Evolutionary conservation across 2,888 invertebrate genomes (phyloP).

Genomic region (Anthrax anthrax): DNA sequence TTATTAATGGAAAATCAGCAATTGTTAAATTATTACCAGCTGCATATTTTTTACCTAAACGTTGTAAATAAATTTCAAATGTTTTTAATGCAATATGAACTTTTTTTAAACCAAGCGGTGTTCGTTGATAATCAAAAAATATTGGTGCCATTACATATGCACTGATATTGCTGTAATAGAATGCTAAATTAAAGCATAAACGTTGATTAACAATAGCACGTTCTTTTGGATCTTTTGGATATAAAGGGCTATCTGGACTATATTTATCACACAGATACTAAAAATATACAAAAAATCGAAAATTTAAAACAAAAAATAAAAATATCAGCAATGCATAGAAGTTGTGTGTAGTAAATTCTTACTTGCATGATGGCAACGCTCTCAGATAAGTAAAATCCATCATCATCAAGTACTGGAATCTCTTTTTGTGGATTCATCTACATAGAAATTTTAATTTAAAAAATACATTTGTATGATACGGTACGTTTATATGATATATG

Average conservation of each 20-base stretch:
- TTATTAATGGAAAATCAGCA: conserved; percentile 57
- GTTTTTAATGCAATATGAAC: conserved; percentile 48
- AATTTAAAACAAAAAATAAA: too few relatives aligned
- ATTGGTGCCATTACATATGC: conserved; percentile 49
- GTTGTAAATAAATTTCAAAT: conserved; percentile 51
- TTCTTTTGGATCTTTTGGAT: conserved; percentile 53
- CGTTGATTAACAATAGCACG: conserved; percentile 67
- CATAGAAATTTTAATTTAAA: conserved; percentile 15
- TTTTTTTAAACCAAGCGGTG: conserved; percentile 51
- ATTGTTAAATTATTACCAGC: conserved; percentile 57
- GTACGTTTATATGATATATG: too few relatives aligned
- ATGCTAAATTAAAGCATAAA: conserved; percentile 60
- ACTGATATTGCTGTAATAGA: conserved; percentile 53
- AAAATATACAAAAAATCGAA: too few relatives aligned
- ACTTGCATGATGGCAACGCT: conserved; percentile 45
- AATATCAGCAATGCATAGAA: too few relatives aligned
- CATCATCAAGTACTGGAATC: conserved; percentile 63
- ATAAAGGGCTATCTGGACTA: conserved; percentile 46
- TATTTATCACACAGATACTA: conserved; percentile 69
- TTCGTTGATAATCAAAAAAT: conserved; percentile 59
- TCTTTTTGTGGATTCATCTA: conserved; percentile 68
- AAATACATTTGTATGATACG: too few relatives aligned
- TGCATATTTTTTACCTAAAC: conserved; percentile 45
- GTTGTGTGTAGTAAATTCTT: neutral
- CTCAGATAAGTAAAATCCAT: conserved; percentile 63